Base-by-base conservation (phyloP, 53 echinoderm and acorn worm genomes). In the Astropecten irregularis region DNA sequence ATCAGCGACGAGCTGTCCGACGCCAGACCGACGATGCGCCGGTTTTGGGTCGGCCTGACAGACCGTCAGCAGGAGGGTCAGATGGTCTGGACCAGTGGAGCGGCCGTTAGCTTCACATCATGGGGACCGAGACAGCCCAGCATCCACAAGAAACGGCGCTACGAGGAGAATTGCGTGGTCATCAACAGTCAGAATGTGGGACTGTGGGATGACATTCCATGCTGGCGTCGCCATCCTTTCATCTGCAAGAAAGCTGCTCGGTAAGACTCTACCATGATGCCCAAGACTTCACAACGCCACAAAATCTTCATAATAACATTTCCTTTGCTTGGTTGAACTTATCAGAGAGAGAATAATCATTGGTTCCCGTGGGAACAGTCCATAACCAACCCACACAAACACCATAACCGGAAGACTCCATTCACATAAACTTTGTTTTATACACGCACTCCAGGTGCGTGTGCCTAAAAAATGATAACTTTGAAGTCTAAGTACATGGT, bases 211-310 rank as follows among this genome's bases (percentile, higher is more conserved):
- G 71, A 71, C 19, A 71, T 71, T 19, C 31, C 71, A 4, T 71
- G 71, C 71, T 49, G 49, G 71, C 28, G 49, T 16, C n/a, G 32
- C 8, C 71, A 71, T 52, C 71, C 71, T 15, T 71, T 49, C 51
- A 71, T 71, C 36, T 71, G 71, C 71, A 71, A 71, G 50, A 71
- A 52, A 26, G 26, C 58, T 26, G 58, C 58, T n/a, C n/a, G n/a
- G n/a, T n/a, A n/a, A n/a, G n/a, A n/a, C n/a, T n/a, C n/a, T n/a
- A n/a, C n/a, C n/a, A n/a, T n/a, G n/a, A n/a, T n/a, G n/a, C n/a
- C n/a, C n/a, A n/a, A n/a, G n/a, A n/a, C n/a, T n/a, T n/a, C n/a
- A n/a, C n/a, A n/a, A n/a, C n/a, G n/a, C n/a, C n/a, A n/a, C n/a
- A n/a, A n/a, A n/a, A n/a, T n/a, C n/a, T n/a, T n/a, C n/a, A n/a